Evolutionary conservation across 2,888 invertebrate species (phyloP).

Genomic region (Scaptomyza parva): DNA sequence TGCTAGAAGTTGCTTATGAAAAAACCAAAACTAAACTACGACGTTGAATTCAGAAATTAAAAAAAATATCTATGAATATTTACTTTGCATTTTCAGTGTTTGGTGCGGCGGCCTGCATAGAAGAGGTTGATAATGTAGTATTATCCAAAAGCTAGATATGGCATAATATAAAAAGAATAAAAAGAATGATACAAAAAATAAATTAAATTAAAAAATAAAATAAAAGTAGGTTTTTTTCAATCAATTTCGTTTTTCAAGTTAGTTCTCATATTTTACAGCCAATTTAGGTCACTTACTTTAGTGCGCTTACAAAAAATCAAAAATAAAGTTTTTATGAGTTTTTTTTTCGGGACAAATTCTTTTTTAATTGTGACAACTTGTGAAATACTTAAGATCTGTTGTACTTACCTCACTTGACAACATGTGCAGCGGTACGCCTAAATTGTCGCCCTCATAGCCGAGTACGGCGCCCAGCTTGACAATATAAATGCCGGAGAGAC

Average conservation of each 20-base stretch:
- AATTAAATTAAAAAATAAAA: slow-evolving; percentile 49
- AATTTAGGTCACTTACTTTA: slow-evolving; percentile 66
- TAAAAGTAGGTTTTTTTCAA: slow-evolving; percentile 24
- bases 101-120: slow-evolving; percentile 86
- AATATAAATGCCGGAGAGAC: slow-evolving; percentile 93
- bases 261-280: slow-evolving; percentile 42
- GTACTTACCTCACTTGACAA: slow-evolving; percentile 87
- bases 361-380: slow-evolving; percentile 10
- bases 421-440: slow-evolving; percentile 86
- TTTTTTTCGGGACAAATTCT: slow-evolving; percentile 38
- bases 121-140: slow-evolving; percentile 84
- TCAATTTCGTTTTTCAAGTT: slow-evolving; percentile 21
- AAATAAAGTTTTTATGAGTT: slow-evolving; percentile 9
- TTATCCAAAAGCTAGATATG: slow-evolving; percentile 89
- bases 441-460: slow-evolving; percentile 88
- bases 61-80: slow-evolving; percentile 86
- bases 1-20: slow-evolving; percentile 37
- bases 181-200: slow-evolving; percentile 73
- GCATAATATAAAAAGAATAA: slow-evolving; percentile 86
- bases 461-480: slow-evolving; percentile 92
- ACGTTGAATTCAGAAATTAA: slow-evolving; percentile 43
- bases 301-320: slow-evolving; percentile 64
- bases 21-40: slow-evolving; percentile 44
- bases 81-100: slow-evolving; percentile 87
- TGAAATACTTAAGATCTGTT: slow-evolving; percentile 12